Percentiles rank a stretch among this genome's conserved stretches.
These are phyloP conservation scores for Epinephelus lanceolatus DNA, from an alignment of 2,113 vertebrate species.

Conservation along the genomic window DNA sequence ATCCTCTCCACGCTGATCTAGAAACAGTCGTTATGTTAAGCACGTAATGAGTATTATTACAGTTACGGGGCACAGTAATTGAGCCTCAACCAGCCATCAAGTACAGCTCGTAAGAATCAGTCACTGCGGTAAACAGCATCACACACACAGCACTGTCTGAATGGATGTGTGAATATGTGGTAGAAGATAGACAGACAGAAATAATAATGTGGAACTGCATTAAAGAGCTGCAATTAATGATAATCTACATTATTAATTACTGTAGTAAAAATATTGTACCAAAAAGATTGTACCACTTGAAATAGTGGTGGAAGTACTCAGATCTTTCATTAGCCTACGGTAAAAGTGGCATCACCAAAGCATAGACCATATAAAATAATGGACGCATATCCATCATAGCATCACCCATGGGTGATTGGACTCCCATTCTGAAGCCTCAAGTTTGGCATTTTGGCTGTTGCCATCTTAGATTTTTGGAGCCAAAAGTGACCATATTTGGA, in stretches of 20 bases:
- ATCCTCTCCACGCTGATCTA: conserved; percentile 33
- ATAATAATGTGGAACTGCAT: not conserved
- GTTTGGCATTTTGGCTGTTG: too few relatives aligned
- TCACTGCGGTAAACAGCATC: conserved; percentile 4
- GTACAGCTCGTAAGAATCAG: not conserved
- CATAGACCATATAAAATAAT: too few relatives aligned
- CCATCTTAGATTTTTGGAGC: too few relatives aligned
- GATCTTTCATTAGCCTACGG: too few relatives aligned
- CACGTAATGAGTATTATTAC: conserved; percentile 44
- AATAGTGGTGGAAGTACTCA: too few relatives aligned
- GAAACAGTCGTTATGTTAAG: conserved; percentile 50
- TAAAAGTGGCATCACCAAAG: too few relatives aligned
- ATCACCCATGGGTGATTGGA: too few relatives aligned
- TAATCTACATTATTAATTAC: not conserved
- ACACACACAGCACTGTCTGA: not conserved
- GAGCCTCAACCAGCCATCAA: conserved; percentile 30
- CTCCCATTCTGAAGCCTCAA: too few relatives aligned
- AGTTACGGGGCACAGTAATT: conserved; percentile 12
- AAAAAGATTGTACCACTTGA: too few relatives aligned
- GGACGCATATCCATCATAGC: too few relatives aligned
- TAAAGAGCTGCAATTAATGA: not conserved
- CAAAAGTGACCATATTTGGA: too few relatives aligned
- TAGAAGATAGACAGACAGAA: conserved; percentile 5
- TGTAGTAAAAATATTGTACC: not conserved
- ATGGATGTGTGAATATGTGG: not conserved